Evolutionary conservation across 1,140 invertebrate genomes (phyloP), one percentile per base, ranked within the genome.

Genomic region (Gryllus bimaculatus): DNA sequence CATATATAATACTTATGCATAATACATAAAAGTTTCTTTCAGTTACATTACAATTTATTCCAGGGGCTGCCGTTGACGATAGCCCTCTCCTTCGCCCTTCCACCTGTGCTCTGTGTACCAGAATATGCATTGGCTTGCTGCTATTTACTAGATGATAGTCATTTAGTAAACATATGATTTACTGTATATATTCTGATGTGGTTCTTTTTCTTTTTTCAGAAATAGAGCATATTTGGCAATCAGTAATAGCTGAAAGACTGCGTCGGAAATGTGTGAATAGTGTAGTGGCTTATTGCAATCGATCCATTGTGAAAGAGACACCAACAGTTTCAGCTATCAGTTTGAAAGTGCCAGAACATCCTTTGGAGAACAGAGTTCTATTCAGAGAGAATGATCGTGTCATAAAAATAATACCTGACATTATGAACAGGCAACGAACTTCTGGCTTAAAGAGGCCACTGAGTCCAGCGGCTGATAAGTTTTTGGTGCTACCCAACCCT

Each of bases 211-310:
- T 26, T 78, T 80, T 84, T 82, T 73, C 83, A 88, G 87, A 88
- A 82, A 84, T 84, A 39, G 87, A 88, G 83, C 73, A 83, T 8
- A 85, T 84, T 20, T 88, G 87, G 87, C 86, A 87, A 78, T 84
- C 85, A 78, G 81, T 88, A 74, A 75, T 88, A 8, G 83, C 85
- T 79, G 87, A 88, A 77, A 83, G 87, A n/a, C 85, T 86, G 76
- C 86, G 87, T 77, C 82, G 87, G 48, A 87, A 85, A 80, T 84
- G 85, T 76, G 83, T 83, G 0, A 87, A 86, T 78, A 82, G 85
- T 18, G 84, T 88, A 49, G 86, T 86, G 8, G 84, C 83, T 8
- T 88, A 87, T 75, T 88, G 87, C 81, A 82, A 86, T 47, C 79
- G 86, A n/a, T 84, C 86, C 80, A 39, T 39, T 39, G 77, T 77